Evolutionary conservation across 2,797 vertebrate genomes (phyloP), one percentile per base, ranked within the genome.

Genomic region (Buceros bicornis): DNA sequence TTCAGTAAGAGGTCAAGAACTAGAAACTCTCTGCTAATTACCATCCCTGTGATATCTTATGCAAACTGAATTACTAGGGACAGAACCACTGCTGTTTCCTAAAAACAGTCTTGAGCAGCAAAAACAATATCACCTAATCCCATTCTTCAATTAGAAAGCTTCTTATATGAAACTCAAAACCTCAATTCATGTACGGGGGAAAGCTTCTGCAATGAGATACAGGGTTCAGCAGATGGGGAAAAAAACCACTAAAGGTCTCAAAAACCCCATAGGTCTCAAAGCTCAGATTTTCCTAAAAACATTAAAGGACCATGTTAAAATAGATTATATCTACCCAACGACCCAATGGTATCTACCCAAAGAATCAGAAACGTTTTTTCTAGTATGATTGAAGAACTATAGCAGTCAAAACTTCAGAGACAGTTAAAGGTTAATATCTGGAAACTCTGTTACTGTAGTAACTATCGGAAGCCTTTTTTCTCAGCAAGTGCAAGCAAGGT

Each of bases 1-100:
- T 93, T 89, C 89, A 93, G 93, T 89, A 95, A 96, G 95, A 97
- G 95, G 89, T 97, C 96, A 97, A 96, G 76, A 95, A 85, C 64
- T 94, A 92, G 65, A 96, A 92, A 72, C 64, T 86, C n/a, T 57
- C 72, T 92, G 61, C 84, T 97, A 97, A 97, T 96, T 97, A 94
- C 43, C 67, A 94, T 84, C 78, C 22, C 67, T 93, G n/a, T 84
- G 60, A 91, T 90, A 94, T 67, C 85, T 92, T 88, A 35, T 65
- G 72, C 58, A 96, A 96, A 97, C 5, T 90, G 43, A 87, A 89
- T 81, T 96, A 93, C 25, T 74, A 62, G 73, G 14, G 50, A 93
- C 26, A 87, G 48, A 95, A 96, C 82, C 54, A 84, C 53, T 51
- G 28, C 47, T 82, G 40, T 81, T 91, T 83, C 82, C 80, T 65